Evolutionary conservation across 2,113 vertebrate genomes (phyloP), one percentile per base, ranked within the genome.

Genomic region (Thermophis baileyi): DNA sequence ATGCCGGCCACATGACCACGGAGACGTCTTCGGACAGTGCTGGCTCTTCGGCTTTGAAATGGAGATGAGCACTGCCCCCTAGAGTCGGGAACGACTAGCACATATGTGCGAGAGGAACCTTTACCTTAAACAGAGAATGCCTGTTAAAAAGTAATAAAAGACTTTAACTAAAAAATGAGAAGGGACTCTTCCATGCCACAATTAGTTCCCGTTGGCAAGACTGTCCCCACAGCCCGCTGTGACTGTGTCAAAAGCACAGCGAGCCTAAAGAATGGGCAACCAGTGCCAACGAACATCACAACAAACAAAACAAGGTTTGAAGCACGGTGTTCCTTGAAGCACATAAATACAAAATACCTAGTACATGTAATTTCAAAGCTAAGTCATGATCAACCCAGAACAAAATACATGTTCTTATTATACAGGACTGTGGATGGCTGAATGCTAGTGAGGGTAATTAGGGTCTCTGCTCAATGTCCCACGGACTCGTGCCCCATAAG

Each of bases 331-430:
- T 47, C 40, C 57, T 89, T 91, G 94, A 30, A 46, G 57, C 57
- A 54, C 12, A 51, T n/a, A 91, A 91, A 85, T 55, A 16, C 27
- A 94, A 81, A 69, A 95, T 44, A 44, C 44, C 44, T 1, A 3
- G 44, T 93, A 96, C 95, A 1, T 63, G 57, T 27, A 27, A 27
- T 60, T 60, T 60, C 25, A 27, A 60, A 95, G 95, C 95, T 96
- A 94, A 96, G 95, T 95, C 93, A 94, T 0, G 4, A 94, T 94
- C 0, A 0, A 94, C 49, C 55, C 50, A 24, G 14, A 22, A 47
- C 30, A 47, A 46, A 20, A 7, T 16, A n/a, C 25, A 6, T 74
- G 69, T 74, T 30, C 11, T 5, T 47, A 57, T 18, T 35, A 35
- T 6, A 11, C n/a, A 3, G 27, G 24, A 46, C 10, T 46, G 27